Base-by-base conservation (phyloP, 2,888 invertebrate genomes). In the Nineta flava region DNA sequence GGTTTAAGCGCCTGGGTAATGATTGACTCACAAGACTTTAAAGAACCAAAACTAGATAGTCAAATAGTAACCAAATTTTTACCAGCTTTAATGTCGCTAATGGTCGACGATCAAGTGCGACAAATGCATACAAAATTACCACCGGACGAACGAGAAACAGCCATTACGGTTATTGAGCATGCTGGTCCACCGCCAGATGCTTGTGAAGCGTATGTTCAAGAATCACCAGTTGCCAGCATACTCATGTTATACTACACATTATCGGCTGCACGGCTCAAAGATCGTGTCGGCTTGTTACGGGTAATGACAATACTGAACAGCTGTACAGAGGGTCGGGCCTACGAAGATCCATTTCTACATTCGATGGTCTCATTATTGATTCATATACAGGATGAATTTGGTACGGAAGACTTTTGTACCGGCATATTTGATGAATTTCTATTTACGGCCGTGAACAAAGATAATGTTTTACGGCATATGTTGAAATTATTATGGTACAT, bases 1-100 rank as follows among this genome's bases (percentile, higher is more conserved):
- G 95, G 95, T 0, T 68, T 95, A 41, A 90, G 92, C 64, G 92
- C 94, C 4, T 95, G 95, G 94, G 83, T 90, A 32, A 95, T 96
- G 88, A 94, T 96, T 55, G 92, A 94, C 65, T 88, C 91, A 2
- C 85, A 90, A 70, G 87, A 90, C 57, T 95, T 94, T 61, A 92
- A 92, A 62, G 96, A 96, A 65, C 94, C 95, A 0, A 93, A 93
- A 69, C 71, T 95, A 51, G 94, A 95, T 59, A 82, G 83, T 61
- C 88, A 91, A 71, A 83, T 95, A 31, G 88, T 96, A 0, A 94
- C 93, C 1, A 93, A 94, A 67, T 95, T 93, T 68, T 69, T 96
- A 53, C 94, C 96, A 1, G 88, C 92, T 1, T 68, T 96, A 9
- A 90, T 94, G 84, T 88, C 91, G 0, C 72, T 95, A 9, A 92